These are phyloP conservation scores for Coregonus suidteri DNA, from an alignment of 2,797 vertebrate genomes.

Conservation along the genomic window DNA sequence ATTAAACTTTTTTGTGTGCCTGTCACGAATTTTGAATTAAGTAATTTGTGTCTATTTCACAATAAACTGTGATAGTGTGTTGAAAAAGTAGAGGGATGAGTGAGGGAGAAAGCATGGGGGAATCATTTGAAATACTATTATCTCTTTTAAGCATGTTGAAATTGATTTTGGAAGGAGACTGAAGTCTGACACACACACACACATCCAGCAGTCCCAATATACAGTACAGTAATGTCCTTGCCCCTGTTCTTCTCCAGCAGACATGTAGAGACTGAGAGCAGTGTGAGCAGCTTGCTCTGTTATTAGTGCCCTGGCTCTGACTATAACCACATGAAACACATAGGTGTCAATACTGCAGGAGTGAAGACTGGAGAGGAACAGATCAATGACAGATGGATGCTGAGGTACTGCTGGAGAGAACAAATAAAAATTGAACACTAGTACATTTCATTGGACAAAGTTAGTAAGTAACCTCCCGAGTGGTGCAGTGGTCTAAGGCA, in stretches of 20 bases:
- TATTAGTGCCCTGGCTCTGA: not conserved
- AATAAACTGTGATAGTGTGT: too few species aligned
- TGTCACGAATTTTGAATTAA: too few species aligned
- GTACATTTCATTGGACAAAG: not conserved
- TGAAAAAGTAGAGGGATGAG: not conserved
- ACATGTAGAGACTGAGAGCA: conserved; percentile 6
- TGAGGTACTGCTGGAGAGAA: not conserved
- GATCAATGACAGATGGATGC: not conserved
- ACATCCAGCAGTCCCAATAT: not conserved
- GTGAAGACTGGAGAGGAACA: not conserved
- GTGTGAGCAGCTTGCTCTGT: not conserved
- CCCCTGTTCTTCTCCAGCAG: not conserved
- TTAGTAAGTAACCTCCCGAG: too few species aligned
- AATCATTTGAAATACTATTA: not conserved
- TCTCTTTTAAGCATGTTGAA: not conserved
- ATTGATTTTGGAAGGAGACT: not conserved
- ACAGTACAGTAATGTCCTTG: not conserved
- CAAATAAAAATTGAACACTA: not conserved
- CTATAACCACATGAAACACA: conserved; percentile 14
- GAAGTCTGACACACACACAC: not conserved
- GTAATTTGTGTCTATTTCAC: too few species aligned
- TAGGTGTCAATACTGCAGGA: not conserved
- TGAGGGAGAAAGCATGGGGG: not conserved
- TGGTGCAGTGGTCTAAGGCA: too few species aligned
- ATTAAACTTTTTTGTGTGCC: too few species aligned